Percentiles rank a stretch among this genome's conserved stretches.
Evolutionary conservation across 2,797 vertebrate species (phyloP).

Genomic region (Labeo calbasu): DNA sequence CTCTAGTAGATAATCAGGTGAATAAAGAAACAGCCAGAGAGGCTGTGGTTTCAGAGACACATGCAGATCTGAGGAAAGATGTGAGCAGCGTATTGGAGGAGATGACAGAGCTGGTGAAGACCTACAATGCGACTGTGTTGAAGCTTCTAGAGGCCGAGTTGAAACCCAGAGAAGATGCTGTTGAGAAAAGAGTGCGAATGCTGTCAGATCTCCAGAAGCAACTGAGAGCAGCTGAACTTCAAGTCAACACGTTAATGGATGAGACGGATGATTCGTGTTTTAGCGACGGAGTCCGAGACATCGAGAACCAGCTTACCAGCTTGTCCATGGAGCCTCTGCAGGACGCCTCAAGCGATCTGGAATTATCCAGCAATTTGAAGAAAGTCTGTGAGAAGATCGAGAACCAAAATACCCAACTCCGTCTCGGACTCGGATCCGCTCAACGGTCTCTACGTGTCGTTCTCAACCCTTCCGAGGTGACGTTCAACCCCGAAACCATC

Average conservation of each 20-base stretch:
- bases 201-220: slow-evolving; percentile 62
- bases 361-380: slow-evolving; percentile 44
- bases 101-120: slow-evolving; percentile 62
- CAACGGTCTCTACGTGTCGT: slow-evolving; percentile 70
- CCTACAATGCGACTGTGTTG: slow-evolving; percentile 63
- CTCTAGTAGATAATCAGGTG: slow-evolving; percentile 64
- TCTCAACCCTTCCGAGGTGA: slow-evolving; percentile 79
- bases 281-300: slow-evolving; percentile 55
- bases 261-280: slow-evolving; percentile 64
- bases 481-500: slow-evolving; percentile 75
- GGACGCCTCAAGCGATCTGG: slow-evolving; percentile 41
- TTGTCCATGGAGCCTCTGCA: slow-evolving; percentile 59
- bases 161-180: slow-evolving; percentile 64
- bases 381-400: slow-evolving; percentile 69
- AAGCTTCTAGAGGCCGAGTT: slow-evolving; percentile 72
- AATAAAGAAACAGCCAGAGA: slow-evolving; percentile 65
- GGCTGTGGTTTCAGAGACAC: slow-evolving; percentile 58
- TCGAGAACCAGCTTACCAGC: slow-evolving; percentile 62
- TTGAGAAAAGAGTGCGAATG: slow-evolving; percentile 54
- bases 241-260: slow-evolving; percentile 64
- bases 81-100: slow-evolving; percentile 62
- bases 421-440: slow-evolving; percentile 62
- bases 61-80: slow-evolving; percentile 67
- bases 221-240: slow-evolving; percentile 66
- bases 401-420: slow-evolving; percentile 65